phyloP scores from a whole-genome alignment of 2,113 vertebrate genomes.

The Esox niger region DNA sequence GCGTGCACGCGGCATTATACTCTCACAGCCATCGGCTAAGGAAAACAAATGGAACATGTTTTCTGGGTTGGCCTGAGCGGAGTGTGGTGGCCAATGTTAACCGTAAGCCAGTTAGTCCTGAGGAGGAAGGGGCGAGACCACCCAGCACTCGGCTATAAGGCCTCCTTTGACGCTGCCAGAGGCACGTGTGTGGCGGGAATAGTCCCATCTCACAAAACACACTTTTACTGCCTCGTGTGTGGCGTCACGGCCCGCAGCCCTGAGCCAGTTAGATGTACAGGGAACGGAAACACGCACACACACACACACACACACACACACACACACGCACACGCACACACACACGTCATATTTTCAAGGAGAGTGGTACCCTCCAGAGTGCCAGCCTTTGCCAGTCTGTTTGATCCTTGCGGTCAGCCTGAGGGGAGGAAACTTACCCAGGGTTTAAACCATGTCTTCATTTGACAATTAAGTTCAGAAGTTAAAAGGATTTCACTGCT shows the following conservation, averaged over 20 bases:
- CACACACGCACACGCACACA: neutral
- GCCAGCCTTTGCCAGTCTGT: slow-evolving; percentile 57
- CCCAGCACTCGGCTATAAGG: slow-evolving; percentile 60
- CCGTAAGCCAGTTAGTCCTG: slow-evolving; percentile 40
- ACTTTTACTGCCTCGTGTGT: slow-evolving; percentile 66
- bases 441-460: slow-evolving; percentile 61
- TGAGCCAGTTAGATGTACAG: slow-evolving; percentile 18
- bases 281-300: slow-evolving; percentile 14
- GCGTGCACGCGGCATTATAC: slow-evolving; percentile 19
- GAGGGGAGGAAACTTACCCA: slow-evolving; percentile 60
- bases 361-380: slow-evolving; percentile 43
- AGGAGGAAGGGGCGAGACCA: slow-evolving; percentile 64
- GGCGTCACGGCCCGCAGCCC: slow-evolving; percentile 53
- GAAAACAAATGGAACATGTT: slow-evolving; percentile 33
- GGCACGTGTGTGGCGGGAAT: slow-evolving; percentile 59
- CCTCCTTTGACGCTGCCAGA: slow-evolving; percentile 69
- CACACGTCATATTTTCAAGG: too few species aligned
- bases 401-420: slow-evolving; percentile 59
- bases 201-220: slow-evolving; percentile 51
- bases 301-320: neutral
- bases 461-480: slow-evolving; percentile 69
- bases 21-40: slow-evolving; percentile 49
- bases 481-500: slow-evolving; percentile 61
- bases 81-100: slow-evolving; percentile 44
- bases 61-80: slow-evolving; percentile 45